Conservation (phyloP, 2,797 vertebrate genomes). For the Chelonia mydas region DNA sequence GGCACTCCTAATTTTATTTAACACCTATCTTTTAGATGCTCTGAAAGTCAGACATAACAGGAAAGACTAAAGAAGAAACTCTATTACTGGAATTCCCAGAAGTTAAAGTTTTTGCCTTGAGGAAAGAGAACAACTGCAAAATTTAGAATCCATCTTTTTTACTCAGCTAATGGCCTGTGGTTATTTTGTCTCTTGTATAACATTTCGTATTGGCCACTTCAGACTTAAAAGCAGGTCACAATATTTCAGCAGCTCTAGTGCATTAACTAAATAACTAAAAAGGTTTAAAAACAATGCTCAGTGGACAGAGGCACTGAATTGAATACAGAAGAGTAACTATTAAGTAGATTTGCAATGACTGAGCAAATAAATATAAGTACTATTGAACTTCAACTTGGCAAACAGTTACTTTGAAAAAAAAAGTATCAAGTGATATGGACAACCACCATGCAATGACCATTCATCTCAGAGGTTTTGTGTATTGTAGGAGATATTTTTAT, state of each 20-base stretch:
- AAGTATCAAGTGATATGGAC: background rate
- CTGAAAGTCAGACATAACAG: background rate
- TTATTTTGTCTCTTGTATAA: background rate
- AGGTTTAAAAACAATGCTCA: background rate
- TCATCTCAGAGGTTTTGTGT: background rate
- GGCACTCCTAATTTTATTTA: background rate
- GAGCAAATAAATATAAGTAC: background rate
- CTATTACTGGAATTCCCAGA: background rate
- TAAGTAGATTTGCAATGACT: background rate
- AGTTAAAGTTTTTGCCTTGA: background rate
- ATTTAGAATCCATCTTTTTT: background rate
- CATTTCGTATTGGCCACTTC: background rate
- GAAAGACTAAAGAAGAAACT: background rate
- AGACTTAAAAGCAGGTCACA: background rate
- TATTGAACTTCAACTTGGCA: background rate
- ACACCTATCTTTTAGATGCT: background rate
- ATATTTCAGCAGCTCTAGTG: background rate
- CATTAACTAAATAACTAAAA: fast-evolving
- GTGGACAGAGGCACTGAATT: background rate
- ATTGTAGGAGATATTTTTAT: background rate
- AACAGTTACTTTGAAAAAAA: background rate
- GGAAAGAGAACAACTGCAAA: background rate
- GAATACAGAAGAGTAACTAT: background rate
- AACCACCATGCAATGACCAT: background rate
- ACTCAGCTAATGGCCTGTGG: background rate